Evolutionary conservation across 2,797 vertebrate genomes (phyloP), one percentile per base, ranked within the genome.

Genomic region (Salarias fasciatus): DNA sequence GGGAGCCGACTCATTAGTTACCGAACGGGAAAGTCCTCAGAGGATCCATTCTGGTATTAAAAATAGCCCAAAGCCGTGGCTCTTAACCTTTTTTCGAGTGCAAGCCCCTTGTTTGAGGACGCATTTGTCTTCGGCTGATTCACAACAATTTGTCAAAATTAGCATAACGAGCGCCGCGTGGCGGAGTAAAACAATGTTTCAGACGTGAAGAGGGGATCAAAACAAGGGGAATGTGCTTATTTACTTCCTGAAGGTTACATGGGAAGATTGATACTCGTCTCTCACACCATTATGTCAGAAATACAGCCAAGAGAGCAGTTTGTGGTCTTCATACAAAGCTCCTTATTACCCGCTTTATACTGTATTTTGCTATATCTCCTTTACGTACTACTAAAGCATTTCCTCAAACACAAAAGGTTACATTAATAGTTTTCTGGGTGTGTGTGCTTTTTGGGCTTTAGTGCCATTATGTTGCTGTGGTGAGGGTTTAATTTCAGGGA

Each of bases 1-100:
- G 76, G 30, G 43, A 51, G 15, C 49, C 42, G 44, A 63, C 55
- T 66, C 45, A 79, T 72, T 44, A 64, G 53, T 35, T 60, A 53
- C 42, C 31, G 35, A 63, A 69, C 63, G 58, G 28, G 44, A 72
- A 18, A 42, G 24, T 68, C 45, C 37, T 57, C 60, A 5, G 11
- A 44, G 31, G 54, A 29, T 14, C 14, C 24, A 42, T 9, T 15
- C 12, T 6, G 30, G 7, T 18, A 56, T 53, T 36, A 12, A 55
- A 72, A 50, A 29, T 15, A 30, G 37, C 12, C 40, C 46, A 13
- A 48, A 56, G 43, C 14, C 42, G 44, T 13, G 14, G 55, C 35
- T 46, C 37, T 45, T 49, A 10, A 51, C 55, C 40, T 35, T 49
- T 46, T 45, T 40, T 45, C 11, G 8, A 45, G 12, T 49, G 8